These are phyloP conservation scores for Hydropsyche tenuis DNA, from an alignment of 1,140 invertebrate genomes.

Conservation along the genomic window DNA sequence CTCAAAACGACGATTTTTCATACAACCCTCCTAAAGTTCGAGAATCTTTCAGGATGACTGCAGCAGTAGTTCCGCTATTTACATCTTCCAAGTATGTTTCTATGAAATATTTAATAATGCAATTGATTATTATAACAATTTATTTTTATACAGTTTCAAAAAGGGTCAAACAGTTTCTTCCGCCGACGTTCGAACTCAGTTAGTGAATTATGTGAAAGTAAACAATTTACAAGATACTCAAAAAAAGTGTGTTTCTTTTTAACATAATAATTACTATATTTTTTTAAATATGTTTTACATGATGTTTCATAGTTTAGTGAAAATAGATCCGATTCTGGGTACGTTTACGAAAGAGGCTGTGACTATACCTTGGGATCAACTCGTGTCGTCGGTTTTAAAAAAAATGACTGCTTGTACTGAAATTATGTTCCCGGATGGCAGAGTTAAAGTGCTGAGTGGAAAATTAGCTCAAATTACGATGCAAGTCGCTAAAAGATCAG, in stretches of 20 bases:
- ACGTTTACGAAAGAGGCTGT: conserved; percentile 55
- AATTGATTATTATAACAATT: conserved; percentile 29
- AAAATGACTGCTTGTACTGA: conserved; percentile 81
- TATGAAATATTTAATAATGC: background rate
- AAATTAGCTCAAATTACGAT: conserved; percentile 83
- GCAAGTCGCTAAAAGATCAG: conserved; percentile 75
- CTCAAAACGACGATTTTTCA: conserved; percentile 47
- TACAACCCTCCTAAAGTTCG: conserved; percentile 64
- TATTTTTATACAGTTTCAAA: conserved; percentile 64
- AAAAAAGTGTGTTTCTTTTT: conserved; percentile 33
- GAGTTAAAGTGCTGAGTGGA: conserved; percentile 70
- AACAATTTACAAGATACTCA: conserved; percentile 69
- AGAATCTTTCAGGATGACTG: conserved; percentile 75
- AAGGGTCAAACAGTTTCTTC: conserved; percentile 76
- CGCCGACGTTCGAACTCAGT: conserved; percentile 70
- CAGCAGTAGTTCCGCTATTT: conserved; percentile 67
- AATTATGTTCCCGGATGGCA: conserved; percentile 67
- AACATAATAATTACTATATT: background rate
- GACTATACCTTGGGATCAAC: conserved; percentile 72
- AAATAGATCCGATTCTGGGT: conserved; percentile 61
- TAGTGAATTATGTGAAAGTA: conserved; percentile 80
- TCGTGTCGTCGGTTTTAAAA: conserved; percentile 71
- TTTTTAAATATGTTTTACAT: conserved; percentile 14
- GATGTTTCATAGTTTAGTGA: conserved; percentile 56
- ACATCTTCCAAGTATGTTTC: conserved; percentile 2